Evolutionary conservation across 2,797 vertebrate genomes (phyloP).

Genomic region (Knipowitschia caucasica): DNA sequence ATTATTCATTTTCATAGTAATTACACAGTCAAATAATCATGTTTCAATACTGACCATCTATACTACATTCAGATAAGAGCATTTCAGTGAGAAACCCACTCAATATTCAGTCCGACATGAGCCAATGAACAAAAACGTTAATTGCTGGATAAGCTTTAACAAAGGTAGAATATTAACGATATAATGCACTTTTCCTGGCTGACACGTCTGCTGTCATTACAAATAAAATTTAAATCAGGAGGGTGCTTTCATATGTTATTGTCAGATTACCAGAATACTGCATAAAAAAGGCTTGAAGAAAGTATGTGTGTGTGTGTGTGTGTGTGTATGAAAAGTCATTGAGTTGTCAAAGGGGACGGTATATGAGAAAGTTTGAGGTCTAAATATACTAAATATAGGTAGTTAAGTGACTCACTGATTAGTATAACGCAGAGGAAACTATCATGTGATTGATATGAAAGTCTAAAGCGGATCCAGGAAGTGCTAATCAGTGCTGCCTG

Average conservation of each 20-base stretch:
- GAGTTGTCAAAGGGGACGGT: too few relatives aligned
- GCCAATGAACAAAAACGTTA: neutral
- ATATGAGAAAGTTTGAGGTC: too few relatives aligned
- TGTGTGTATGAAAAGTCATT: too few relatives aligned
- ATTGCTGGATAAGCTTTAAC: neutral
- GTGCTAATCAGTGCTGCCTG: conserved; percentile 59
- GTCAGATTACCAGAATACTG: too few relatives aligned
- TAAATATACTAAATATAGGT: conserved; percentile 18
- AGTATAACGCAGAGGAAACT: conserved; percentile 55
- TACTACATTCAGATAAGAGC: neutral
- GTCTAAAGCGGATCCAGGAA: conserved; percentile 54
- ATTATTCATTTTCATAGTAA: too few relatives aligned
- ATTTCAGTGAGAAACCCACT: conserved; percentile 12
- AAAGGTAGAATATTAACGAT: neutral
- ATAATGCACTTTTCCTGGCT: neutral
- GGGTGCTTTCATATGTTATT: neutral
- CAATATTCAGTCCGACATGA: neutral
- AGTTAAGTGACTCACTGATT: conserved; percentile 48
- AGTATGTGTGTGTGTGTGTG: too few relatives aligned
- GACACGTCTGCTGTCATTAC: neutral
- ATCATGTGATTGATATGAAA: conserved; percentile 51
- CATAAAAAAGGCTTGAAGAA: neutral
- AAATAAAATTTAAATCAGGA: neutral
- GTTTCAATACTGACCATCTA: too few relatives aligned
- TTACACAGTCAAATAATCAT: too few relatives aligned